Percentiles rank a stretch among this genome's conserved stretches.
Evolutionary conservation across 2,113 vertebrate species (phyloP).

Genomic region (Anarrhichthys ocellatus): DNA sequence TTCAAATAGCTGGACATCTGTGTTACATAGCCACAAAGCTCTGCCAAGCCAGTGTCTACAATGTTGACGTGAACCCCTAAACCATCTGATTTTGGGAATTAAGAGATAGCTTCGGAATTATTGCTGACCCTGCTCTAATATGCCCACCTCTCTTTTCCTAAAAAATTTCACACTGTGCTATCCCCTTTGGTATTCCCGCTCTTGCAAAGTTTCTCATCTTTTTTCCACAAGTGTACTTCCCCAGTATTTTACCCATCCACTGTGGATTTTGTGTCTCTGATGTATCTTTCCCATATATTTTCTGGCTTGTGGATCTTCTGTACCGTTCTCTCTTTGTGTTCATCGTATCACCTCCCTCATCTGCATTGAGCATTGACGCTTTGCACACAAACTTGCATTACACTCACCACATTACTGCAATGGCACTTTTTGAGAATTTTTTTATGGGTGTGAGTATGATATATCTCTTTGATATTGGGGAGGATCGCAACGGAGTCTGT

Average conservation of each 20-base stretch:
- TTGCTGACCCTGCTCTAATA: conserved; percentile 29
- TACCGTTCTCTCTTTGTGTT: conserved; percentile 15
- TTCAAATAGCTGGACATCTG: background rate
- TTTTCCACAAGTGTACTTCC: conserved; percentile 21
- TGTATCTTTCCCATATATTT: conserved; percentile 23
- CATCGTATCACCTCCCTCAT: conserved; percentile 18
- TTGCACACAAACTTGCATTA: conserved; percentile 15
- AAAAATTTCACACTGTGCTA: conserved; percentile 39
- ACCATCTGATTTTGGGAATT: conserved; percentile 46
- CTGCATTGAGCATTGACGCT: conserved; percentile 15
- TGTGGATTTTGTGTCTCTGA: conserved; percentile 41
- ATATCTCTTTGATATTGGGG: conserved; percentile 9
- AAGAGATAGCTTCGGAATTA: conserved; percentile 18
- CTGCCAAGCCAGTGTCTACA: conserved; percentile 12
- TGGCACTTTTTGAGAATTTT: conserved; percentile 13
- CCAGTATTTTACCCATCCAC: conserved; percentile 36
- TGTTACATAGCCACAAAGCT: background rate
- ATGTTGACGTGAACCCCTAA: background rate
- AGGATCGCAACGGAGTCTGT: conserved; percentile 22
- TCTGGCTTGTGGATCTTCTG: conserved; percentile 30
- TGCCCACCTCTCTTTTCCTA: conserved; percentile 11
- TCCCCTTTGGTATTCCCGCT: conserved; percentile 18
- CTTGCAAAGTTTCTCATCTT: conserved; percentile 41
- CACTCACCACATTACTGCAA: conserved; percentile 27
- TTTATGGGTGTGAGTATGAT: conserved; percentile 1